These are phyloP conservation scores for Upupa epops DNA, from an alignment of 2,113 vertebrate species.

Conservation along the genomic window DNA sequence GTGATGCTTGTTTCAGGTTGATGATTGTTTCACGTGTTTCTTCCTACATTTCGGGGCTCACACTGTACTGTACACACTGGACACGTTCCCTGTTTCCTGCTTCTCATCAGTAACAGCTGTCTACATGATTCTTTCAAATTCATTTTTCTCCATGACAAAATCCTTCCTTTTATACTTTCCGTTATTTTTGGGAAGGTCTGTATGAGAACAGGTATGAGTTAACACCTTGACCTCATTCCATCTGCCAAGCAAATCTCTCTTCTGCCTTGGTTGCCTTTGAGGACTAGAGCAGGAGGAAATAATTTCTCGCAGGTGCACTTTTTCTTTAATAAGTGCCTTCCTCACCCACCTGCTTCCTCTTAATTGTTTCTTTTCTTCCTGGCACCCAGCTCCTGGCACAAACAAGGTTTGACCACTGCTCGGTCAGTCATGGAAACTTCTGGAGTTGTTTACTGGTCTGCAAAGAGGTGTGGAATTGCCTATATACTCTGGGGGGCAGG, in stretches of 20 bases:
- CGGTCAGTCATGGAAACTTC: constrained; percentile 1
- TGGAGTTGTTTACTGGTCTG: constrained; percentile 4
- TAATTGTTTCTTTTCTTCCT: constrained; percentile 30
- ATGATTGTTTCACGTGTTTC: neutral
- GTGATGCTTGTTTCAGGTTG: neutral
- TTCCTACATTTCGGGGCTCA: neutral
- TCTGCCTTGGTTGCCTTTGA: constrained; percentile 18
- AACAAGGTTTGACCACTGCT: neutral
- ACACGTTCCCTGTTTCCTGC: neutral
- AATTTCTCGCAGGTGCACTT: constrained; percentile 1
- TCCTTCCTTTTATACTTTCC: neutral
- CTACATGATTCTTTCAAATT: neutral
- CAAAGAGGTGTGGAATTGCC: constrained; percentile 4
- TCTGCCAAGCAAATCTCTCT: constrained; percentile 5
- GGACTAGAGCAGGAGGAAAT: constrained; percentile 25
- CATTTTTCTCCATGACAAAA: neutral
- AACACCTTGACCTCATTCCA: constrained; percentile 43
- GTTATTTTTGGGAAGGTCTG: constrained; percentile 7
- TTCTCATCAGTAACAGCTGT: neutral
- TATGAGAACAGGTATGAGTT: neutral
- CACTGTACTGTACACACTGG: neutral
- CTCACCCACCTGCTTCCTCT: constrained; percentile 1
- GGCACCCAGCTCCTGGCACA: neutral
- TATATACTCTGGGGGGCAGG: constrained; percentile 15
- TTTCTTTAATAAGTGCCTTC: constrained; percentile 41